Conservation (phyloP, 1,140 invertebrate species). For the Drosophila lowei region DNA sequence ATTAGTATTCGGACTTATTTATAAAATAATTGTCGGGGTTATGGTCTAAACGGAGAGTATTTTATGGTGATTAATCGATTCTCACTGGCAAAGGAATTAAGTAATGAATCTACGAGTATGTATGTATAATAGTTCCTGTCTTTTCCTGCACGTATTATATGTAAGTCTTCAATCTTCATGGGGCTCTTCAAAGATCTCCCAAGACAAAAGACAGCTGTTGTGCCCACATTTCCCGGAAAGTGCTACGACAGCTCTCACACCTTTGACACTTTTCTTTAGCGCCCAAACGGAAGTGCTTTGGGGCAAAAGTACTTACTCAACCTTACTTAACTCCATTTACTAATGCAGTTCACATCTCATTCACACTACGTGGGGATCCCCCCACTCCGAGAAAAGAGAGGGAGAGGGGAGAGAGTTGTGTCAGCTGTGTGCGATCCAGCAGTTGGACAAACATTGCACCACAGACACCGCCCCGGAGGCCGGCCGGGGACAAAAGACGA, state of each 20-base stretch:
- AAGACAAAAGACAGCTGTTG: slow-evolving; percentile 46
- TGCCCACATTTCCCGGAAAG: slow-evolving; percentile 12
- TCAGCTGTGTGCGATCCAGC: slow-evolving; percentile 39
- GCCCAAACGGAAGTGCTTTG: slow-evolving; percentile 48
- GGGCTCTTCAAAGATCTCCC: no score
- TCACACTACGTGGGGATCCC: slow-evolving; percentile 28
- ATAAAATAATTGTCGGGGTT: no score
- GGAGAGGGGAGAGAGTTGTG: slow-evolving; percentile 25
- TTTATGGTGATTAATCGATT: no score
- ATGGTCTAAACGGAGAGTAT: no score
- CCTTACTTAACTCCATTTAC: slow-evolving; percentile 48
- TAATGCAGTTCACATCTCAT: slow-evolving; percentile 63
- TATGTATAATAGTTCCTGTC: no score
- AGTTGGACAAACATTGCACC: slow-evolving; percentile 43
- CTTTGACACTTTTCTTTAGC: slow-evolving; percentile 42
- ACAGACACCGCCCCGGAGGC: neutral
- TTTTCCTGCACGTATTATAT: no score
- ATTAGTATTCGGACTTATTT: no score
- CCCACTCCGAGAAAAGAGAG: neutral
- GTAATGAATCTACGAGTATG: no score
- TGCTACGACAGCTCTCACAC: slow-evolving; percentile 36
- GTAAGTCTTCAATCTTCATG: no score
- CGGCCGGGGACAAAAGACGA: neutral
- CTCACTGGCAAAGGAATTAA: no score
- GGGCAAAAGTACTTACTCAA: slow-evolving; percentile 38